Evolutionary conservation across 1,140 invertebrate genomes (phyloP).

Genomic region (Drosophila tani): DNA sequence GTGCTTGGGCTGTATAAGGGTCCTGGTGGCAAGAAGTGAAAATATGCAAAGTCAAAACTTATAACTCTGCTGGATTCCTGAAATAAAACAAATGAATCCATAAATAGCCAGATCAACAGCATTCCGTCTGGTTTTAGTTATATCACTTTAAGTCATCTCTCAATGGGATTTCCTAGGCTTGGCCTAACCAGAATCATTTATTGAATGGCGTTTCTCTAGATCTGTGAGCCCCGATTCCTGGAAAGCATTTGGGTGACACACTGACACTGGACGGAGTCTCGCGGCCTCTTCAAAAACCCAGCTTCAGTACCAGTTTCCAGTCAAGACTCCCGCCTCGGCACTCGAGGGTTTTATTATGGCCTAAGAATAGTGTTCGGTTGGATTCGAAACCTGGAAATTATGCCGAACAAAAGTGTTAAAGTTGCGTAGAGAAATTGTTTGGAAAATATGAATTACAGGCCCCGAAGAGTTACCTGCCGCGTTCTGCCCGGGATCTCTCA

Average conservation of each 20-base stretch:
- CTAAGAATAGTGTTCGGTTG: conserved; percentile 33
- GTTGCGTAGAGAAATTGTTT: conserved; percentile 68
- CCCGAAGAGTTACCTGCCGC: conserved; percentile 62
- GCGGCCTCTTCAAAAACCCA: conserved; percentile 64
- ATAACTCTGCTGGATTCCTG: conserved; percentile 7
- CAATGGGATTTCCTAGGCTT: conserved; percentile 46
- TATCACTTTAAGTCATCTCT: conserved; percentile 42
- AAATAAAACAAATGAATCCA: conserved; percentile 46
- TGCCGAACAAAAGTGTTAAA: conserved; percentile 64
- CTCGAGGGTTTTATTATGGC: conserved; percentile 45
- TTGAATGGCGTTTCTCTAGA: conserved; percentile 44
- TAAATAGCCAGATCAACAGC: conserved; percentile 33
- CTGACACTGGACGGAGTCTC: conserved; percentile 11
- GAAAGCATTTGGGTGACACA: conserved; percentile 57
- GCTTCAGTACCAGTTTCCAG: not conserved
- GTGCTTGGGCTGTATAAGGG: too few relatives aligned
- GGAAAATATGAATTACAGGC: conserved; percentile 64
- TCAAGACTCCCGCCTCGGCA: conserved; percentile 47
- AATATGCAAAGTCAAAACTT: not conserved
- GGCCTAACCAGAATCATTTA: conserved; percentile 44
- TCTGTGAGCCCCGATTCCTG: conserved; percentile 34
- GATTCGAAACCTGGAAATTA: conserved; percentile 47
- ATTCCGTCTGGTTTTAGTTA: conserved; percentile 1
- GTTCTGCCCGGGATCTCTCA: conserved; percentile 35
- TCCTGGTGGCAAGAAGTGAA: too few relatives aligned